Conservation (phyloP, 2,888 invertebrate species). For the Acrobasis consociella region DNA sequence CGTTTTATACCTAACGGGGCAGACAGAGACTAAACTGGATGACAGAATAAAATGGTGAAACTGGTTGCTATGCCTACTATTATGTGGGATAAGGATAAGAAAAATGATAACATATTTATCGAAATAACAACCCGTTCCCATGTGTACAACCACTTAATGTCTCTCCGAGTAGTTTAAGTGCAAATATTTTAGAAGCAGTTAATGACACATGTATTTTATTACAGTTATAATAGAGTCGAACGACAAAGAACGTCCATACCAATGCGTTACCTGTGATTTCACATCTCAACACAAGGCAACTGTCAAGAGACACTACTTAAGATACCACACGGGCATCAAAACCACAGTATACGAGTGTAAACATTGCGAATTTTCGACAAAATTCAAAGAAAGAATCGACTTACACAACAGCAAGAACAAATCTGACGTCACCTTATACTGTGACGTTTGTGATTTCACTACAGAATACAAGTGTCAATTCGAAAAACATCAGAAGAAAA, state of each 20-base stretch:
- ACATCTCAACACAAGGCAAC: conserved; percentile 61
- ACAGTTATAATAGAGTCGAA: conserved; percentile 39
- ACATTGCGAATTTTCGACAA: conserved; percentile 64
- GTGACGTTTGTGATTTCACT: conserved; percentile 47
- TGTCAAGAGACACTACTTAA: conserved; percentile 63
- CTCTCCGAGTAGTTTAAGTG: too few species aligned
- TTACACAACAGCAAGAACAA: conserved; percentile 64
- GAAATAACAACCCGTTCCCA: too few species aligned
- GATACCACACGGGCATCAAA: conserved; percentile 56
- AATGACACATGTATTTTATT: too few species aligned
- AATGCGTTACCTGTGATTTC: conserved; percentile 57
- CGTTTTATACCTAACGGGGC: too few species aligned
- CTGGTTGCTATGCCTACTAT: too few species aligned
- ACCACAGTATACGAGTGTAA: conserved; percentile 60
- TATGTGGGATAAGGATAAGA: too few species aligned
- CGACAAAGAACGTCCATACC: conserved; percentile 52
- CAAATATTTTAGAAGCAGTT: too few species aligned
- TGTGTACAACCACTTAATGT: too few species aligned
- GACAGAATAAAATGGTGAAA: too few species aligned
- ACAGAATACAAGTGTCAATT: conserved; percentile 58
- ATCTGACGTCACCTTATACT: conserved; percentile 39
- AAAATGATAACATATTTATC: too few species aligned
- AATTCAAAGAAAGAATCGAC: conserved; percentile 67
- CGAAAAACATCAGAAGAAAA: conserved; percentile 52
- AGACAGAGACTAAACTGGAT: too few species aligned